Base-by-base conservation (phyloP, 2,888 invertebrate genomes). In the Drosophila paucipuncta region DNA sequence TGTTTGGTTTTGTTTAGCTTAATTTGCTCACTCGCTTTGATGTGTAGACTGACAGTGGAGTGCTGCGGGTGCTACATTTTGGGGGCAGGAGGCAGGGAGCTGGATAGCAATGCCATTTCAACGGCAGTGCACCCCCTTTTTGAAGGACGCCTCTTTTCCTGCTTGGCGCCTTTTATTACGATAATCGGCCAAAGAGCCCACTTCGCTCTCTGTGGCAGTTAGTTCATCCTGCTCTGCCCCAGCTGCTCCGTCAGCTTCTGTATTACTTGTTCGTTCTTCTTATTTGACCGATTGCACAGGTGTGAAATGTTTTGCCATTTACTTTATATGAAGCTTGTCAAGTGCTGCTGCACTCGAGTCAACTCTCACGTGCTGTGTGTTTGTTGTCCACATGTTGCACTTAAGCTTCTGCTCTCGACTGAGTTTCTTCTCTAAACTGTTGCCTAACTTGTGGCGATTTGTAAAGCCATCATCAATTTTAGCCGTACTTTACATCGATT, bases 1-100 rank as follows among this genome's bases (percentile, higher is more conserved):
- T 88, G 83, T 83, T 85, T 78, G 86, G 89, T 89, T 85, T 85
- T 89, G 91, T 80, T 85, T 89, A 90, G 85, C 85, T 86, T 85
- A 90, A 85, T 85, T 85, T 85, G 91, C 75, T 73, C 84, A 89
- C 84, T 89, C 78, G 91, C 85, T 85, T 85, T 85, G 85, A 85
- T 90, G 85, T 90, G 84, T 85, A 59, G 73, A 66, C 70, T 67
- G 65, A 30, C 57, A 39, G n/a, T 30, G 57, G 28, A 28, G n/a
- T 63, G 64, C 50, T 77, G 62, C 52, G 55, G 49, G 55, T 59
- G 57, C 11, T 11, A 35, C 59, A 59, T 28, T 16, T 25, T 6
- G 31, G 52, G 31, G 35, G 33, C 41, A 35, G 47, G 25, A 22
- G 35, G 16, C n/a, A 22, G 22, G 10, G 1, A 30, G 33, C 25